These are phyloP conservation scores for Meloidogyne hapla DNA, from an alignment of 1,140 invertebrate species.

Conservation along the genomic window DNA sequence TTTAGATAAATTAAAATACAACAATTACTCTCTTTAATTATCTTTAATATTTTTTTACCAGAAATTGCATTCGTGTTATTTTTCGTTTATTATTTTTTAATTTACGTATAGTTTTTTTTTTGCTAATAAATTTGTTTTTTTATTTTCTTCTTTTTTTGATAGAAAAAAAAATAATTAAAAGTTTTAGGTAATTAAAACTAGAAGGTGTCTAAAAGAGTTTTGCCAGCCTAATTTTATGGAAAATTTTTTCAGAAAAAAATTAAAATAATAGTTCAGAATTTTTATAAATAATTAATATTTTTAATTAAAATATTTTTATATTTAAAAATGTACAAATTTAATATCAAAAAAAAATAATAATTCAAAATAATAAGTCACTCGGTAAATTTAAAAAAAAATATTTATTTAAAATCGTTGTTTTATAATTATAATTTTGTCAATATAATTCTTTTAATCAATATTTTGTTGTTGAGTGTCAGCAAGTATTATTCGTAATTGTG, in stretches of 20 bases:
- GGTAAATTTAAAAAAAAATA: not conserved
- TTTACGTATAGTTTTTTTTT: not conserved
- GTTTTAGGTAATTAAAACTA: no score
- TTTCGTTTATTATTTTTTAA: not conserved
- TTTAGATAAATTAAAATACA: not conserved
- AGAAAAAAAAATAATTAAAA: no score
- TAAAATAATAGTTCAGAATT: no score
- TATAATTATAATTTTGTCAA: not conserved
- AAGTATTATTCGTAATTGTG: slow-evolving; percentile 16
- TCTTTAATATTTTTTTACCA: not conserved
- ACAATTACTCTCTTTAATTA: no score
- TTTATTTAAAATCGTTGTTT: not conserved
- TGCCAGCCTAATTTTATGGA: no score
- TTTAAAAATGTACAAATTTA: no score
- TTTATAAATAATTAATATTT: no score
- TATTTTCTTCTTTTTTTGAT: not conserved
- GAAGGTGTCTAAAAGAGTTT: no score
- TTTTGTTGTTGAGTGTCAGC: not conserved
- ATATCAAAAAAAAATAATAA: no score
- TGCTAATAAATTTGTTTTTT: not conserved
- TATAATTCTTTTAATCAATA: not conserved
- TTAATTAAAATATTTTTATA: no score
- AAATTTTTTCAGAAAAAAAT: no score
- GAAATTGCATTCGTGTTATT: slow-evolving; percentile 1
- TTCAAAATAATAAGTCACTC: no score